These are phyloP conservation scores for Atrina japonica DNA, from an alignment of 2,888 invertebrate species.

Conservation along the genomic window DNA sequence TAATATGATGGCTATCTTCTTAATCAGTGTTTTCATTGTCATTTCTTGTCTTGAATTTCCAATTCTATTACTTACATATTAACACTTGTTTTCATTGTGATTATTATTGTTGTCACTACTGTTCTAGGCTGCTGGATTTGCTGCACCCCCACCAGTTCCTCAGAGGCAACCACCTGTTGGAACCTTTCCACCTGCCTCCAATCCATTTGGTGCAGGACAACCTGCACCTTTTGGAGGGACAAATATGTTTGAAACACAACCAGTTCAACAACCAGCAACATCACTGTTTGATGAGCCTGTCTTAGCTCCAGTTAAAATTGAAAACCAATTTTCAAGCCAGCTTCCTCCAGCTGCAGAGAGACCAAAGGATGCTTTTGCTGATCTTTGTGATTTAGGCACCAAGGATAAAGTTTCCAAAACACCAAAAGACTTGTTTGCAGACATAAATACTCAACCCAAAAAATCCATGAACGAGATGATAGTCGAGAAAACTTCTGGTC, in stretches of 20 bases:
- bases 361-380: slow-evolving; percentile 60
- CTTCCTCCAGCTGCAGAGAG: slow-evolving; percentile 3
- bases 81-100: too few species aligned
- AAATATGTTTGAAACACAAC: slow-evolving; percentile 1
- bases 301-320: slow-evolving; percentile 42
- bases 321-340: slow-evolving; percentile 43
- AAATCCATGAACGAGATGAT: slow-evolving; percentile 68
- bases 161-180: slow-evolving; percentile 14
- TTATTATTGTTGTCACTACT: too few species aligned
- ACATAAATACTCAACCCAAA: slow-evolving; percentile 58
- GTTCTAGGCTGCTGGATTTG: slow-evolving; percentile 11
- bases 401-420: slow-evolving; percentile 47
- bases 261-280: slow-evolving; percentile 5
- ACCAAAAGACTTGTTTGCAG: slow-evolving; percentile 70
- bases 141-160: slow-evolving; percentile 25
- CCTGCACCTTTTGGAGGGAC: slow-evolving; percentile 27
- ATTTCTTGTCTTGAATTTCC: too few species aligned
- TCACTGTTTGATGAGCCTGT: slow-evolving; percentile 48
- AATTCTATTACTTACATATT: too few species aligned
- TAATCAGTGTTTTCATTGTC: too few species aligned
- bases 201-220: slow-evolving; percentile 26
- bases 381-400: slow-evolving; percentile 61
- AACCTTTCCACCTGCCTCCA: slow-evolving; percentile 2
- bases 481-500: slow-evolving; percentile 39
- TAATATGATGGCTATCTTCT: too few species aligned